These are phyloP conservation scores for Paralichthys olivaceus DNA, from an alignment of 2,113 vertebrate genomes.

Conservation along the genomic window DNA sequence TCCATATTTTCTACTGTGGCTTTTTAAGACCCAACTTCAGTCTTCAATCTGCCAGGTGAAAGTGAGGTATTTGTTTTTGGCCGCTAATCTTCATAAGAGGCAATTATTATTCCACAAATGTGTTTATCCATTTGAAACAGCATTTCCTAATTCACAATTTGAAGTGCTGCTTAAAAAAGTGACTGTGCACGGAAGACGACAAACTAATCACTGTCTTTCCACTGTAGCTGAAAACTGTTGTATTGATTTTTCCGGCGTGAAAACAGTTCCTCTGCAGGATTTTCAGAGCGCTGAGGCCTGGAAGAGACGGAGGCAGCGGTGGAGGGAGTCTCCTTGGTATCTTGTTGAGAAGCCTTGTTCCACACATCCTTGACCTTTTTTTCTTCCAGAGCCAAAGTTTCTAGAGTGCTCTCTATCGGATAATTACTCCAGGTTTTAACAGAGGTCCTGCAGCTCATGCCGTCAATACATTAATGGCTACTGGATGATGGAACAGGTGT, in stretches of 20 bases:
- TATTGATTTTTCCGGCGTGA: slow-evolving; percentile 32
- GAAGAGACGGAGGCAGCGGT: not conserved
- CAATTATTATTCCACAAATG: slow-evolving; percentile 18
- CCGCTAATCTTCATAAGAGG: slow-evolving; percentile 19
- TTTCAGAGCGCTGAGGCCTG: not conserved
- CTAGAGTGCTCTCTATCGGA: slow-evolving; percentile 44
- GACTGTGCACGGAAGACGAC: not conserved
- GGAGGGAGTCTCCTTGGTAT: slow-evolving; percentile 1
- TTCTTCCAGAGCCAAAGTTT: slow-evolving; percentile 15
- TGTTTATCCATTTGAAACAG: not conserved
- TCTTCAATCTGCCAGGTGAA: slow-evolving; percentile 12
- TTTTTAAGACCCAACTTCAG: not conserved
- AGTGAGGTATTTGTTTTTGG: slow-evolving; percentile 3
- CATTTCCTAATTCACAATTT: not conserved
- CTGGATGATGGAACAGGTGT: slow-evolving; percentile 28
- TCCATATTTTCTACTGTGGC: not conserved
- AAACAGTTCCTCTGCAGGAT: slow-evolving; percentile 17
- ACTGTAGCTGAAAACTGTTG: slow-evolving; percentile 36
- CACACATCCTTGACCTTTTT: slow-evolving; percentile 52
- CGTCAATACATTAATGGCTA: slow-evolving; percentile 40
- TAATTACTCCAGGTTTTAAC: slow-evolving; percentile 57
- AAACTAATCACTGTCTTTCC: slow-evolving; percentile 15
- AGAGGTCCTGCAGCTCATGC: slow-evolving; percentile 36
- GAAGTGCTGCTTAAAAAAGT: not conserved
- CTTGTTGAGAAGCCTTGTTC: not conserved